Conservation (phyloP, 2,797 vertebrate genomes). For the Coranthus polyacanthus region DNA sequence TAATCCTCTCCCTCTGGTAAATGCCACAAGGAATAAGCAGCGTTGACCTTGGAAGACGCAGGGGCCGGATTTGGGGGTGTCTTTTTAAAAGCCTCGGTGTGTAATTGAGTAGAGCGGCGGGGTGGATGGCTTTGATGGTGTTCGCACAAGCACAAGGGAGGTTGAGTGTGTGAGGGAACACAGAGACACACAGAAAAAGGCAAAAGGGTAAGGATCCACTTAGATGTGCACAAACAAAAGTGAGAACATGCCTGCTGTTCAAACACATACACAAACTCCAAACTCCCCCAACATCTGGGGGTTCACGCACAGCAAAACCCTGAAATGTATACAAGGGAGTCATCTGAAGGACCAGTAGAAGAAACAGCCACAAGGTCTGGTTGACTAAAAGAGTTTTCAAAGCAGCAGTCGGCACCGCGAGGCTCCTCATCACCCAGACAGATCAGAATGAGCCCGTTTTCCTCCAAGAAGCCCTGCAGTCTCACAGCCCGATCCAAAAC, state of each 20-base stretch:
- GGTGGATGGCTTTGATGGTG: conserved; percentile 74
- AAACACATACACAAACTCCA: not conserved
- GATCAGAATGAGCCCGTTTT: conserved; percentile 45
- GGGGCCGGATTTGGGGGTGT: conserved; percentile 64
- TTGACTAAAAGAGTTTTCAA: conserved; percentile 35
- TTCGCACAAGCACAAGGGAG: conserved; percentile 45
- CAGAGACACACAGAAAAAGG: conserved; percentile 5
- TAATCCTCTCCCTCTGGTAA: conserved; percentile 72
- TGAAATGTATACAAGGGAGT: conserved; percentile 9
- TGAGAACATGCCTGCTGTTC: not conserved
- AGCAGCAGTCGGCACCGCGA: conserved; percentile 26
- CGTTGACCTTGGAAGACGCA: conserved; percentile 71
- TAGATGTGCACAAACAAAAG: not conserved
- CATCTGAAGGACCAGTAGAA: conserved; percentile 6
- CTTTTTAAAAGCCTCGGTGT: conserved; percentile 68
- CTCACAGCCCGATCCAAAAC: conserved; percentile 43
- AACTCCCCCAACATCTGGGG: not conserved
- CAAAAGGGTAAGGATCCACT: conserved; percentile 23
- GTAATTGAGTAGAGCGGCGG: conserved; percentile 75
- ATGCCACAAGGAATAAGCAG: conserved; percentile 71
- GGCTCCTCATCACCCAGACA: conserved; percentile 44
- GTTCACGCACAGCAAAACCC: conserved; percentile 21
- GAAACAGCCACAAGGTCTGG: conserved; percentile 22
- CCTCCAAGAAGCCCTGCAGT: conserved; percentile 51
- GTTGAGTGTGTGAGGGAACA: conserved; percentile 11